These are phyloP conservation scores for Lathamus discolor DNA, from an alignment of 2,113 vertebrate genomes.

Conservation along the genomic window DNA sequence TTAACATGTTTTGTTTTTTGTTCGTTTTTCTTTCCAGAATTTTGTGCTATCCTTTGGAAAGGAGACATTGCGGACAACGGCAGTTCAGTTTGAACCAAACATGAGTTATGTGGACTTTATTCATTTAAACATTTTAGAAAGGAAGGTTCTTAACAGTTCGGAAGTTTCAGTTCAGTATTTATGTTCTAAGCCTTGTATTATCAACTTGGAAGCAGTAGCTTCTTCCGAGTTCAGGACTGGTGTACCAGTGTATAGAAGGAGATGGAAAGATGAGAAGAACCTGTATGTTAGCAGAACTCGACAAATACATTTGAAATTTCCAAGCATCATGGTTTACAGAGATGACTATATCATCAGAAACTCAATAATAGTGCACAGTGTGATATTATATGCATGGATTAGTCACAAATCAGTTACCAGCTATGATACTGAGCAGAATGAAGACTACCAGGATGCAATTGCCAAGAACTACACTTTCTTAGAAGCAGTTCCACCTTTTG, in stretches of 20 bases:
- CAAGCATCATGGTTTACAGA: slow-evolving; percentile 82
- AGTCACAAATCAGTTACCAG: slow-evolving; percentile 42
- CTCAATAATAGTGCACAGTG: slow-evolving; percentile 75
- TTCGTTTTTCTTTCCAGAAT: slow-evolving; percentile 30
- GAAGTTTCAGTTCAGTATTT: slow-evolving; percentile 80
- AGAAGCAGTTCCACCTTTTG: slow-evolving; percentile 72
- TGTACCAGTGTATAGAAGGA: slow-evolving; percentile 82
- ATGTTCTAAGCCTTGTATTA: slow-evolving; percentile 83
- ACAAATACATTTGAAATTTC: slow-evolving; percentile 79
- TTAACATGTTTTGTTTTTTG: neutral
- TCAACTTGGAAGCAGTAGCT: slow-evolving; percentile 82
- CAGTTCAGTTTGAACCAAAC: slow-evolving; percentile 43
- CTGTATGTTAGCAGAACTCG: slow-evolving; percentile 71
- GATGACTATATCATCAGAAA: slow-evolving; percentile 78
- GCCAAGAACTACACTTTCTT: slow-evolving; percentile 78
- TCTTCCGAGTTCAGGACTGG: slow-evolving; percentile 80
- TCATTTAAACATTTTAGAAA: slow-evolving; percentile 79
- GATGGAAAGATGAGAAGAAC: slow-evolving; percentile 78
- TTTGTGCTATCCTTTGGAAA: slow-evolving; percentile 64
- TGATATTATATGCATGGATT: slow-evolving; percentile 84
- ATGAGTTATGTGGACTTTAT: slow-evolving; percentile 76
- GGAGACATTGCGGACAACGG: slow-evolving; percentile 69
- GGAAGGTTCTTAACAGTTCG: slow-evolving; percentile 76
- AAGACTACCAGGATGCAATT: slow-evolving; percentile 67
- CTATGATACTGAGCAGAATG: slow-evolving; percentile 12